Percentiles rank a stretch among this genome's conserved stretches.
Evolutionary conservation across 2,113 vertebrate species (phyloP).

Genomic region (Nerophis ophidion): DNA sequence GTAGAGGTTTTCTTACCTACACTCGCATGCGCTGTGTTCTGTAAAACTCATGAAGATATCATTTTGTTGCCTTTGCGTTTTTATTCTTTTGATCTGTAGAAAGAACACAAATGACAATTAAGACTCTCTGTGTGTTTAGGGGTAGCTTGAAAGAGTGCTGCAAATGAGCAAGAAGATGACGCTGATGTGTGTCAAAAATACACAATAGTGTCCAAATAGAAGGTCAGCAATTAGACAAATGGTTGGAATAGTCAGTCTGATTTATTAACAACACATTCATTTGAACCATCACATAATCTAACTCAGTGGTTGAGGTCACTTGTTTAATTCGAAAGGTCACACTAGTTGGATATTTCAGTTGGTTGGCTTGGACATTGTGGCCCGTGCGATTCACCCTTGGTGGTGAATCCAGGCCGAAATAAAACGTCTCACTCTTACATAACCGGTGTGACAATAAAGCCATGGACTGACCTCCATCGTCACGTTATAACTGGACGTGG

Average conservation of each 20-base stretch:
- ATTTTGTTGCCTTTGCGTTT: conserved; percentile 79
- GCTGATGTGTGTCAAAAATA: background rate
- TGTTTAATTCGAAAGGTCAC: background rate
- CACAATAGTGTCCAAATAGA: background rate
- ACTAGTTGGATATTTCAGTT: too few relatives aligned
- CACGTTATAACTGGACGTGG: conserved; percentile 81
- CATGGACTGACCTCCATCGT: conserved; percentile 85
- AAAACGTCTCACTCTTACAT: background rate
- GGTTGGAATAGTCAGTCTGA: background rate
- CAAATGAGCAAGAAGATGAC: too few relatives aligned
- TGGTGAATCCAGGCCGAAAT: background rate
- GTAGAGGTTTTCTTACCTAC: conserved; percentile 83
- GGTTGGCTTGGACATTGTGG: too few relatives aligned
- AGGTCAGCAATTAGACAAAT: background rate
- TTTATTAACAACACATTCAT: too few relatives aligned
- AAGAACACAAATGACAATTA: conserved; percentile 35
- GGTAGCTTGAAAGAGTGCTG: too few relatives aligned
- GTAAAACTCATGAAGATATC: conserved; percentile 91
- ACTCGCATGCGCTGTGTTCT: conserved; percentile 94
- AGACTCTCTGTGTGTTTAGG: background rate
- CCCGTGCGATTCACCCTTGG: too few relatives aligned
- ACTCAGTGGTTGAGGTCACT: background rate
- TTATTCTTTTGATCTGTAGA: conserved; percentile 90
- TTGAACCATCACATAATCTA: background rate
- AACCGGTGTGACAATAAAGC: too few relatives aligned